Evolutionary conservation across 2,888 invertebrate species (phyloP), one percentile per base, ranked within the genome.

Genomic region (Cremastobaeus sp.): DNA sequence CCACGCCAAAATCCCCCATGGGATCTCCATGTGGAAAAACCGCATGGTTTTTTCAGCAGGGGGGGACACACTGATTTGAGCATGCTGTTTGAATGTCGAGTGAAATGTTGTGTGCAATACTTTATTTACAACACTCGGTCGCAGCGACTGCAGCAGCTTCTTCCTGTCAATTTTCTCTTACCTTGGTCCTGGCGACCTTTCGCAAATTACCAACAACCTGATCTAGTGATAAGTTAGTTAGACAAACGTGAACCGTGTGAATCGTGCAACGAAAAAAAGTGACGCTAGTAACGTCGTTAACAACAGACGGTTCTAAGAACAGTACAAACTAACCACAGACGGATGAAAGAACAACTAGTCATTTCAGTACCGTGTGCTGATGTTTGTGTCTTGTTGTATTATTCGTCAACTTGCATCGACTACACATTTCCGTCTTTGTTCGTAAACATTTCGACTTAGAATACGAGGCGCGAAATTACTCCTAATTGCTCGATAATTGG

Each of bases 261-360:
- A 43, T 74, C 69, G 74, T 74, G 74, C 74, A 74, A 37, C 28
- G 30, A 48, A 50, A 73, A 60, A 18, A 73, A 45, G 39, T 35
- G 45, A 45, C 68, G 52, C 57, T 55, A 72, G 20, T 68, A 47
- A 45, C 9, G 52, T 1, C 1, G 18, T 45, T 18, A 68, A 35
- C 20, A 18, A 18, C 21, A 59, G 48, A 34, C 21, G 32, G 45
- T 21, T 70, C 64, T 70, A 70, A 69, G 55, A 68, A 55, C 48
- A 45, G 25, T 39, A 74, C 57, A 50, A 55, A 72, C 72, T 65
- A 71, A 65, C 21, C 57, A 70, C 35, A 70, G 52, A 65, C 47
- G 9, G 25, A 50, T 25, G 25, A 5, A 55, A 55, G 35, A 34
- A 47, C 65, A 6, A 32, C n/a, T 8, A 32, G n/a, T 25, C 59